Percentiles rank a stretch among this genome's conserved stretches.
Conservation (phyloP, 2,888 invertebrate genomes). For the Lasioglossum lativentre region DNA sequence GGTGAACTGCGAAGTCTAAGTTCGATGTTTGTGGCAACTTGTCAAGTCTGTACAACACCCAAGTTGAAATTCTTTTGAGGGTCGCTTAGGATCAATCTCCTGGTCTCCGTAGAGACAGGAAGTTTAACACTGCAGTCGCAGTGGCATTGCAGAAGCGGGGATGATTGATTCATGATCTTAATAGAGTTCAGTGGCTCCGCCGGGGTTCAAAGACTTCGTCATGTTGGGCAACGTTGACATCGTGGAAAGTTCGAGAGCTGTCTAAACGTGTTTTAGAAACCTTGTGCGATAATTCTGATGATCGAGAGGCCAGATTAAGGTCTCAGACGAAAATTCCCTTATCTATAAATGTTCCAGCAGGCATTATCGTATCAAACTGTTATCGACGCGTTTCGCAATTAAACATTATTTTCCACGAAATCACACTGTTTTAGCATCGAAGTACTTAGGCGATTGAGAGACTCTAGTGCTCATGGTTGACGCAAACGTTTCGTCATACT, state of each 20-base stretch:
- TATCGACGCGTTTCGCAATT: not conserved
- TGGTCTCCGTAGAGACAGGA: not conserved
- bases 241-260: not conserved
- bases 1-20: not conserved
- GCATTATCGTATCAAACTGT: not conserved
- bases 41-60: not conserved
- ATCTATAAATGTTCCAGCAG: not conserved
- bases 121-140: not conserved
- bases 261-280: not conserved
- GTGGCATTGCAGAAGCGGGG: not conserved
- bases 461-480: not conserved
- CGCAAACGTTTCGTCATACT: not conserved
- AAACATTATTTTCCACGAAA: not conserved
- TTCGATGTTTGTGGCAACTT: not conserved
- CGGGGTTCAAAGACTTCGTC: constrained; percentile 2
- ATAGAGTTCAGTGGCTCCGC: not conserved
- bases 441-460: not conserved
- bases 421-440: not conserved
- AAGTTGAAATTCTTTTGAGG: not conserved
- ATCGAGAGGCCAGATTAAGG: not conserved
- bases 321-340: not conserved
- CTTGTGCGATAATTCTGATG: not conserved
- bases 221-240: not conserved
- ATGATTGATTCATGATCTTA: constrained; percentile 13
- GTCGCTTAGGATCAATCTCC: not conserved